Conservation (phyloP, 2,113 vertebrate species). For the Hiodon tergisus region DNA sequence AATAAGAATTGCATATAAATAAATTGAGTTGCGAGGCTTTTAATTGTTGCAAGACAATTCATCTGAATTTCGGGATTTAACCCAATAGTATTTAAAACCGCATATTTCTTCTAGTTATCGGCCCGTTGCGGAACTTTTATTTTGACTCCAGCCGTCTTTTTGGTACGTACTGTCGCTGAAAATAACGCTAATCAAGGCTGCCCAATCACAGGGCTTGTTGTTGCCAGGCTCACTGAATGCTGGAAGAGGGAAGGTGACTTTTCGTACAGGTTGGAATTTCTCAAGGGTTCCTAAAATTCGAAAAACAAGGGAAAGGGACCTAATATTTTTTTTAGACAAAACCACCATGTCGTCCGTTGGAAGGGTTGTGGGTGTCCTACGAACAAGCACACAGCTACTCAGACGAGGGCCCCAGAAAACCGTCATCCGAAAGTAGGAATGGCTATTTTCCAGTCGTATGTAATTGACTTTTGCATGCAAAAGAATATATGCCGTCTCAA, state of each 20-base stretch:
- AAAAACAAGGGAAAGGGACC: slow-evolving; percentile 7
- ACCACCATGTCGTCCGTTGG: slow-evolving; percentile 53
- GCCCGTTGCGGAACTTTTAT: too few species aligned
- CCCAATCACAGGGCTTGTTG: slow-evolving; percentile 49
- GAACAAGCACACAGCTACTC: slow-evolving; percentile 36
- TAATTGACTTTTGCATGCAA: slow-evolving; percentile 1
- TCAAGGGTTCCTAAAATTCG: not conserved
- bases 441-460: not conserved
- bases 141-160: too few species aligned
- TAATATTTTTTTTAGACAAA: not conserved
- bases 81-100: too few species aligned
- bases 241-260: slow-evolving; percentile 57
- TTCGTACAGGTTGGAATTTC: slow-evolving; percentile 7
- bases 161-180: too few species aligned
- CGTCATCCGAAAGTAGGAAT: slow-evolving; percentile 51
- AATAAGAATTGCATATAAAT: too few species aligned
- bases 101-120: too few species aligned
- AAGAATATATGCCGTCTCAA: not conserved
- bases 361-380: slow-evolving; percentile 42
- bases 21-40: too few species aligned
- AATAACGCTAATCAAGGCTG: not conserved
- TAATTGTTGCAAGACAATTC: too few species aligned
- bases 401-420: slow-evolving; percentile 38
- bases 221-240: slow-evolving; percentile 29
- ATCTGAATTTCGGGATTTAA: too few species aligned